Evolutionary conservation across 2,888 invertebrate genomes (phyloP).

Genomic region (Hartigia nigra): DNA sequence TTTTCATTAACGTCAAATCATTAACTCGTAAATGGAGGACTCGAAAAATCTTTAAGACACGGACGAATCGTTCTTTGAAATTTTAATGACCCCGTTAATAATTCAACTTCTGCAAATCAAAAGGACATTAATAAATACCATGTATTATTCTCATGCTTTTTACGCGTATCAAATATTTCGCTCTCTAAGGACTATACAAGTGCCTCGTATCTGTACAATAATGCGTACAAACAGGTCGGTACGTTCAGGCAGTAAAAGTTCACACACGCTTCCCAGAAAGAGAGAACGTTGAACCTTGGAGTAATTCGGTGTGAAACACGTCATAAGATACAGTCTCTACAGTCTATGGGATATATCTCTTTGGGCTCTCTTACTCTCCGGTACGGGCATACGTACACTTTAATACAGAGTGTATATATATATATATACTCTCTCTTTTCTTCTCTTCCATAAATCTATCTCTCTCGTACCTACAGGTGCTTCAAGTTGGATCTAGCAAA

Average conservation of each 20-base stretch:
- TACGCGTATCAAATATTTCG: neutral
- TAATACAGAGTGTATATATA: slow-evolving; percentile 14
- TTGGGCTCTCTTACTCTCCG: slow-evolving; percentile 14
- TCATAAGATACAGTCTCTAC: slow-evolving; percentile 6
- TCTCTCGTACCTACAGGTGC: neutral
- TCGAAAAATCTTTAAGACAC: neutral
- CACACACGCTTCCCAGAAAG: slow-evolving; percentile 13
- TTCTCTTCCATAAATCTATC: neutral
- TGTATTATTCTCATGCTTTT: neutral
- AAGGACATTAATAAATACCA: neutral
- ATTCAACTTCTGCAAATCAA: neutral
- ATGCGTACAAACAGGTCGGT: neutral
- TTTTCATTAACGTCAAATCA: neutral
- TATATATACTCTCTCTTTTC: neutral
- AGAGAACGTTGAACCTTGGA: slow-evolving; percentile 22
- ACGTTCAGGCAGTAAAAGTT: slow-evolving; percentile 6
- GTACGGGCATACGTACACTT: slow-evolving; percentile 13
- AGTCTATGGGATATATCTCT: slow-evolving; percentile 9
- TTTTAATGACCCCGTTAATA: neutral
- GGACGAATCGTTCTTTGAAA: neutral
- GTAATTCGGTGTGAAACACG: slow-evolving; percentile 7
- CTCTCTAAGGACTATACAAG: neutral
- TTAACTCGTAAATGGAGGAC: neutral
- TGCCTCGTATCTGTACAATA: neutral
- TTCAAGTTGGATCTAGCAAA: neutral